A percentile compares a stretch with the other conserved stretches of the same genome.
These are phyloP conservation scores for Megaceryle alcyon DNA, from an alignment of 2,797 vertebrate genomes.

Conservation along the genomic window DNA sequence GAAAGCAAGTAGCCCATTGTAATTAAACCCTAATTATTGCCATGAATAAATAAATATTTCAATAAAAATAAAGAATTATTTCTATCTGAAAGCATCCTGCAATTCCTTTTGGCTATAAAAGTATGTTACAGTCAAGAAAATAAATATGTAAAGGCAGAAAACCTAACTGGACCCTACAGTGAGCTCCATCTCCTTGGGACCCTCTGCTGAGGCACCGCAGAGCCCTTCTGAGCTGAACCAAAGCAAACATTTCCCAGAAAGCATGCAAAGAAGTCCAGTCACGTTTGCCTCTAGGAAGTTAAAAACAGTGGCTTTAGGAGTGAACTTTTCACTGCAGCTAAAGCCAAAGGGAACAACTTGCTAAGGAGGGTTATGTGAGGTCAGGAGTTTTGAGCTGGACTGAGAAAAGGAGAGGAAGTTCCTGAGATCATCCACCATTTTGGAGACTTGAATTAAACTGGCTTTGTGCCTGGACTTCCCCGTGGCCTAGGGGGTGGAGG, in stretches of 20 bases:
- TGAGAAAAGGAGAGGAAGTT: background rate
- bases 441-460: background rate
- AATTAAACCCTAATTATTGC: background rate
- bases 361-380: background rate
- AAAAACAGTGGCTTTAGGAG: background rate
- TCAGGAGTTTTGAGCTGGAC: background rate
- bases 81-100: background rate
- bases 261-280: background rate
- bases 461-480: background rate
- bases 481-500: background rate
- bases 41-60: background rate
- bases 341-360: background rate
- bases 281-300: background rate
- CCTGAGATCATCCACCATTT: accelerated
- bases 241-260: background rate
- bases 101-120: background rate
- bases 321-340: background rate
- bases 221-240: background rate
- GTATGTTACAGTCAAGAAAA: background rate
- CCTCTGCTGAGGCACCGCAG: background rate
- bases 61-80: background rate
- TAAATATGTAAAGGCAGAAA: background rate
- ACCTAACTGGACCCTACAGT: background rate
- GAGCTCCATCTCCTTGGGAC: background rate
- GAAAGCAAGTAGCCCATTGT: background rate